A percentile compares a stretch with the other conserved stretches of the same genome.
These are phyloP conservation scores for Notoglanidium macrostoma DNA, from an alignment of 2,797 vertebrate species.

Conservation along the genomic window DNA sequence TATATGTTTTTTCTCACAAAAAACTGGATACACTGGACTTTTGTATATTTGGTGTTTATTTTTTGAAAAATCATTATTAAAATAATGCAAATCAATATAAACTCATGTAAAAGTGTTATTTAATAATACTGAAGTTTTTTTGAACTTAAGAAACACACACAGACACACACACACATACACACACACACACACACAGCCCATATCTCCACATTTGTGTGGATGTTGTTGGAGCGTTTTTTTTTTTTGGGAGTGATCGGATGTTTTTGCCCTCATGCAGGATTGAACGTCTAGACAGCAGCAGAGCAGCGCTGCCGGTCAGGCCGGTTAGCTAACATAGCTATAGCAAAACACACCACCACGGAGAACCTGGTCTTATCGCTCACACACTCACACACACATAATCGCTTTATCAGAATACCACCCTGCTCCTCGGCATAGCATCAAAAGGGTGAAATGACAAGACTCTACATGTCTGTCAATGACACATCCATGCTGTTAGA, in stretches of 20 bases:
- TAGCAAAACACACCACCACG: slow-evolving; percentile 38
- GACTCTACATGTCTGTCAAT: slow-evolving; percentile 52
- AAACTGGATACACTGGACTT: neutral
- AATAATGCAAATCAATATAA: neutral
- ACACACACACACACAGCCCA: slow-evolving; percentile 46
- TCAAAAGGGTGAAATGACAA: slow-evolving; percentile 51
- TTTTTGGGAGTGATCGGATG: slow-evolving; percentile 77
- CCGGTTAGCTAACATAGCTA: slow-evolving; percentile 50
- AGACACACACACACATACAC: slow-evolving; percentile 39
- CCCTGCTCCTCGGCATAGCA: slow-evolving; percentile 52
- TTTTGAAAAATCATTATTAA: neutral
- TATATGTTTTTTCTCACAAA: neutral
- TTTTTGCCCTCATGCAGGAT: slow-evolving; percentile 71
- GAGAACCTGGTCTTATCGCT: slow-evolving; percentile 41
- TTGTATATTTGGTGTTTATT: neutral
- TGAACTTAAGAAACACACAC: neutral
- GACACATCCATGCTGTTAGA: slow-evolving; percentile 7
- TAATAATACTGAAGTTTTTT: neutral
- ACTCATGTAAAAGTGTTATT: neutral
- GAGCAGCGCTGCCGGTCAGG: slow-evolving; percentile 46
- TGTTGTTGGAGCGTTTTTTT: slow-evolving; percentile 65
- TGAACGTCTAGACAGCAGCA: slow-evolving; percentile 49
- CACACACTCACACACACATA: slow-evolving; percentile 35
- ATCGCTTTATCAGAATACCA: slow-evolving; percentile 59
- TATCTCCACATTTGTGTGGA: slow-evolving; percentile 65